Evolutionary conservation across 2,797 vertebrate species (phyloP), one percentile per base, ranked within the genome.

Genomic region (Aplochiton taeniatus): DNA sequence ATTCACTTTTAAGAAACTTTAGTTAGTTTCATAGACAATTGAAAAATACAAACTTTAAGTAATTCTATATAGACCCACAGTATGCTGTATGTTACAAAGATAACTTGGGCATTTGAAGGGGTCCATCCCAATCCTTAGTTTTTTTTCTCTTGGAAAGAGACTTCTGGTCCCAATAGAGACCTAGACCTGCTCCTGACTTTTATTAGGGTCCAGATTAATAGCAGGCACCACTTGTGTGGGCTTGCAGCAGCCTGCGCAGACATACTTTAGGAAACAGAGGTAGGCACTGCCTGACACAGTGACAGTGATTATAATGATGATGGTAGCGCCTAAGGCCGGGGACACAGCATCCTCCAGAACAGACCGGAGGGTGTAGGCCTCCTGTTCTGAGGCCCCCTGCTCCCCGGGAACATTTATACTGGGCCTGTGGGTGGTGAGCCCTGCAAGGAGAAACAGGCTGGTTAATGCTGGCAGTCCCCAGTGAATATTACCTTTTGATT

Each of bases 221-320:
- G 61, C 66, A 7, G 91, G 92, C 4, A 57, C 85, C 49, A 89
- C 88, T 11, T 87, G 91, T 9, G 79, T 41, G 6, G 85, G 81
- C 70, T 83, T 85, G 66, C 92, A 94, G 78, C 89, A 92, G 42
- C 90, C 86, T 0, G 83, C 65, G 48, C 92, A 93, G 54, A 92
- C 18, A 56, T 88, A 92, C 69, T 90, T 93, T 66, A 93, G 85
- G 76, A 93, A 94, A 64, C 88, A 92, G 61, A 92, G 69, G 80
- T 91, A 91, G 11, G 89, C 67, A 0, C 89, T 90, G 19, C 81
- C 85, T 0, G 77, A 90, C 49, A 88, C 57, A 4, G 90, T 72
- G n/a, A 82, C 19, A 0, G 86, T 92, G 75, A 91, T 4, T 0
- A 89, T 84, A 66, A 91, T 86, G 65, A 93, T 85, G 41, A 88